A percentile compares a stretch with the other conserved stretches of the same genome.
Conservation (phyloP, 2,113 vertebrate species). For the Reinhardtius hippoglossoides region DNA sequence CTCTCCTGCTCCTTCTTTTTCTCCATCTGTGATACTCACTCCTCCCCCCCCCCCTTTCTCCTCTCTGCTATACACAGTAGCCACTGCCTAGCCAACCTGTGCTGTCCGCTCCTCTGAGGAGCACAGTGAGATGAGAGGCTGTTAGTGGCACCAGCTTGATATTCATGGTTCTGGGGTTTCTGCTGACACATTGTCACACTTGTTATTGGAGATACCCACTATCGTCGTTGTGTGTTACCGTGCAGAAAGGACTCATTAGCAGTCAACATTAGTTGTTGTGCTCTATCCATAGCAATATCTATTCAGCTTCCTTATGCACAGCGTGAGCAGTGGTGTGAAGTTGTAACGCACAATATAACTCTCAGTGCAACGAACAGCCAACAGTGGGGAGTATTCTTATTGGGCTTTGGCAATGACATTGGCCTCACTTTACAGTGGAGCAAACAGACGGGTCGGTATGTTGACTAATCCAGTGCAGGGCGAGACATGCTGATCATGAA, state of each 20-base stretch:
- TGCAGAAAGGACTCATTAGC: neutral
- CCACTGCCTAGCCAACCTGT: constrained; percentile 48
- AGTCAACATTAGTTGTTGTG: neutral
- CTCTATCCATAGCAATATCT: neutral
- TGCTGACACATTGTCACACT: constrained; percentile 46
- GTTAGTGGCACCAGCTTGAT: constrained; percentile 55
- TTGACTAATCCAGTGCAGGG: constrained; percentile 81
- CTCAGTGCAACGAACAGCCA: neutral
- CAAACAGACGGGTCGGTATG: constrained; percentile 69
- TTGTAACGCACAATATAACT: too few species aligned
- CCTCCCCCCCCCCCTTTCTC: neutral
- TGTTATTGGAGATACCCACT: constrained; percentile 29
- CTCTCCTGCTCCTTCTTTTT: constrained; percentile 45
- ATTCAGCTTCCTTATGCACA: neutral
- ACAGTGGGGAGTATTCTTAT: constrained; percentile 54
- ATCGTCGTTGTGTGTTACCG: neutral
- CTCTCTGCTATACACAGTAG: constrained; percentile 43
- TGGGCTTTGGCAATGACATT: constrained; percentile 76
- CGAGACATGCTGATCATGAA: constrained; percentile 79
- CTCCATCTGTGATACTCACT: constrained; percentile 50
- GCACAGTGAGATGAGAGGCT: constrained; percentile 49
- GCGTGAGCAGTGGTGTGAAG: neutral
- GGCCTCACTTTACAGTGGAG: constrained; percentile 70
- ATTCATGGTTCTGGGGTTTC: constrained; percentile 40
- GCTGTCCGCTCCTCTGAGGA: constrained; percentile 52